Base-by-base conservation (phyloP, 1,140 invertebrate species). In the Pseudomyrmex sp. region DNA sequence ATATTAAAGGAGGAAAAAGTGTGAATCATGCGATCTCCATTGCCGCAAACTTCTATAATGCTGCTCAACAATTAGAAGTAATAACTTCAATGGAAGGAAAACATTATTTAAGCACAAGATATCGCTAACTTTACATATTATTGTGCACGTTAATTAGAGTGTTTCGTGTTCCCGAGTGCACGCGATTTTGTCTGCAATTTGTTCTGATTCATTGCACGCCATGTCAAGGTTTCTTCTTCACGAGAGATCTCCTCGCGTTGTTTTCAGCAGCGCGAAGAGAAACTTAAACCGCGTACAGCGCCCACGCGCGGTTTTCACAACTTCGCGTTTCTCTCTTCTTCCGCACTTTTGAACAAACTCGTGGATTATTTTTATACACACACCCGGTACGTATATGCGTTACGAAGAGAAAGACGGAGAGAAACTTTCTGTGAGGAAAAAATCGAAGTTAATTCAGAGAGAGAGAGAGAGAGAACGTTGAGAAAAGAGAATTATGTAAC, bases 151-250 rank as follows among this genome's bases (percentile, higher is more conserved):
- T 82, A 83, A 83, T 83, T 76, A 23, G 59, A 48, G 26, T 12
- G 26, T 79, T 79, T 69, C 76, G 65, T 79, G 65, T 58, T 20
- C 18, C 52, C 52, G 15, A 79, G 54, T 46, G 52, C 65, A 79
- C 76, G 65, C 65, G 75, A 77, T 56, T 56, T 77, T 77, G 18
- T 68, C 63, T 63, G 26, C 74, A 15, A 77, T 77, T 77, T 77
- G 18, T 68, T 77, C 63, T 46, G 65, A 70, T 15, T 69, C 35
- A 58, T 18, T 70, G 65, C 76, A 69, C 65, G 75, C 75, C 75
- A 70, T 79, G 76, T 79, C 76, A 70, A 79, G 75, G 65, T 69
- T 79, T 54, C 48, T 65, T 70, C 52, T 20, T 79, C 15, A 59
- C 7, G 52, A 46, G 20, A 75, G 48, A 66, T 70, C 18, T 66